Conservation (phyloP, 2,888 invertebrate species). For the Fissipunctia ypsillon region DNA sequence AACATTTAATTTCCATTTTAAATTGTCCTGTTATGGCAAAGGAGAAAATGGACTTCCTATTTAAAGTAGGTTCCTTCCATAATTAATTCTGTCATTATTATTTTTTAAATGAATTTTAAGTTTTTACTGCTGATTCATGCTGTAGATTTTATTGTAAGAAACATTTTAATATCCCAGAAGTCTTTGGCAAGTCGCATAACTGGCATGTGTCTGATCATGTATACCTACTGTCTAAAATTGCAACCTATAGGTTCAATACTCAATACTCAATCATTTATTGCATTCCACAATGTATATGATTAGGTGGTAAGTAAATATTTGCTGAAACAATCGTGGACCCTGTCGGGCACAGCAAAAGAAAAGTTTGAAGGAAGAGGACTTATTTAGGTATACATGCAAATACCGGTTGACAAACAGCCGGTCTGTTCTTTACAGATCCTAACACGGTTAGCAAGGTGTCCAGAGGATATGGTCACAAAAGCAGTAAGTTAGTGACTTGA, state of each 20-base stretch:
- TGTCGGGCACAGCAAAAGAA: too few species aligned
- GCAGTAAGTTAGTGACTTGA: slow-evolving; percentile 14
- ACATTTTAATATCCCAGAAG: not conserved
- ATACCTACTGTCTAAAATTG: not conserved
- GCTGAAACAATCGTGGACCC: too few species aligned
- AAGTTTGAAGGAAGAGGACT: too few species aligned
- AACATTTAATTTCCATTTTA: not conserved
- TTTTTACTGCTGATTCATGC: not conserved
- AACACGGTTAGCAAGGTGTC: slow-evolving; percentile 7
- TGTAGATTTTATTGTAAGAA: not conserved
- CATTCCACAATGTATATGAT: too few species aligned
- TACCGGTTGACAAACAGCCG: too few species aligned
- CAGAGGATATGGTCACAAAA: slow-evolving; percentile 32
- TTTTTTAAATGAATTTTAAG: not conserved
- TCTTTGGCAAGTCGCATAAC: not conserved
- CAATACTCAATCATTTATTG: too few species aligned
- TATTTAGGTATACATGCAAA: too few species aligned
- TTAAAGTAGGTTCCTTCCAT: not conserved
- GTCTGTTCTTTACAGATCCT: too few species aligned
- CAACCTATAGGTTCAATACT: not conserved
- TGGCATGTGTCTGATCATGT: not conserved
- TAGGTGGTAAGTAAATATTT: too few species aligned
- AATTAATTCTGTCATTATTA: too few species aligned
- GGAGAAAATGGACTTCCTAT: too few species aligned
- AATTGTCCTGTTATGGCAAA: not conserved